Conservation (phyloP, 2,113 vertebrate genomes). For the Hipposideros armiger region DNA sequence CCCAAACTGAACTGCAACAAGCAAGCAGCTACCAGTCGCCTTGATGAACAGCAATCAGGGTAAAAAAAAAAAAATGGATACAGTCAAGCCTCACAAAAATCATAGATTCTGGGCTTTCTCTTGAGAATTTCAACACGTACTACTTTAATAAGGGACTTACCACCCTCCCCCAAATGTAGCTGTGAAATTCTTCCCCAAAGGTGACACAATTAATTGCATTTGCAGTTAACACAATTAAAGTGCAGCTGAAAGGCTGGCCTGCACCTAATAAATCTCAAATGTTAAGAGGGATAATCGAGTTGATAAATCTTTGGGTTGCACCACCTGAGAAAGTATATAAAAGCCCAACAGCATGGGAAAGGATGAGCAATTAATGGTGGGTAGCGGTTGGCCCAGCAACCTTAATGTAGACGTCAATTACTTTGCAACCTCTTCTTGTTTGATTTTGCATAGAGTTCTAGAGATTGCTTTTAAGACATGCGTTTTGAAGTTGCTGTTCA, state of each 20-base stretch:
- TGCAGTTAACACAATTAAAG: conserved; percentile 81
- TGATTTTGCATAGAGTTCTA: background rate
- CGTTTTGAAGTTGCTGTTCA: background rate
- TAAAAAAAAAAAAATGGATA: conserved; percentile 52
- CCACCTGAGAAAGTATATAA: conserved; percentile 70
- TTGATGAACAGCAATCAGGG: conserved; percentile 78
- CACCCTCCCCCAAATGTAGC: conserved; percentile 78
- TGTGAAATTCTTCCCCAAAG: conserved; percentile 82
- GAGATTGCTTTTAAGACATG: background rate
- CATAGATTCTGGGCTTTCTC: conserved; percentile 83
- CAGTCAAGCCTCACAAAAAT: conserved; percentile 81
- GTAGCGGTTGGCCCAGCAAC: background rate
- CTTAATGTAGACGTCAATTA: background rate
- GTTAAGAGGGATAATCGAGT: conserved; percentile 72
- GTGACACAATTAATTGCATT: conserved; percentile 79
- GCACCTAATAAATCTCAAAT: conserved; percentile 77
- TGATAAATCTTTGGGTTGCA: conserved; percentile 64
- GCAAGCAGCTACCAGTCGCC: conserved; percentile 79
- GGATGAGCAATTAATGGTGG: background rate
- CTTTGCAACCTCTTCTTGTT: background rate
- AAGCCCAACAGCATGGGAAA: conserved; percentile 47
- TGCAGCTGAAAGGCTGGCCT: conserved; percentile 58
- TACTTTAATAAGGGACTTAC: conserved; percentile 80
- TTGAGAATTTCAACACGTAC: conserved; percentile 83
- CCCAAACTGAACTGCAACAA: conserved; percentile 80